Evolutionary conservation across 2,113 vertebrate species (phyloP).

Genomic region (Archilochus colubris): DNA sequence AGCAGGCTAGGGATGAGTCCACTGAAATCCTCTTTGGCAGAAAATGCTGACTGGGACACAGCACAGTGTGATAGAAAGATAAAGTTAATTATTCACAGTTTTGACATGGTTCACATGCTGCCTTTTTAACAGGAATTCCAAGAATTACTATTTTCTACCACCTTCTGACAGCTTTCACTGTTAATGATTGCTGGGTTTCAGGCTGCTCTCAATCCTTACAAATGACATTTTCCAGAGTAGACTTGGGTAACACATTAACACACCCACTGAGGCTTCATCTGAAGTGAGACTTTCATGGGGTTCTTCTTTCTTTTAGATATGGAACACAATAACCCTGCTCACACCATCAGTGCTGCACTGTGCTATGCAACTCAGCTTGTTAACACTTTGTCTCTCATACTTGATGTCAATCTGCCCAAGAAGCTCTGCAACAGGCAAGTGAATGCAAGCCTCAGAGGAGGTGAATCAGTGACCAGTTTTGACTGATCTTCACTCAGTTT

Average conservation of each 20-base stretch:
- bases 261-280: not conserved
- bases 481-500: not conserved
- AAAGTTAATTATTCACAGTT: slow-evolving; percentile 51
- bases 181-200: slow-evolving; percentile 12
- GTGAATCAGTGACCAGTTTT: not conserved
- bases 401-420: slow-evolving; percentile 94
- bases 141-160: slow-evolving; percentile 57
- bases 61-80: not conserved
- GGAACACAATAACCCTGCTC: slow-evolving; percentile 93
- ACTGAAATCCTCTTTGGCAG: not conserved
- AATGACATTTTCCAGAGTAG: slow-evolving; percentile 1
- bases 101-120: slow-evolving; percentile 22
- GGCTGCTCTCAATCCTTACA: not conserved
- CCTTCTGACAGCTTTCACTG: slow-evolving; percentile 43
- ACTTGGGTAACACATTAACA: not conserved
- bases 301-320: slow-evolving; percentile 79
- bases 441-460: not conserved
- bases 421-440: slow-evolving; percentile 95
- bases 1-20: not conserved
- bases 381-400: slow-evolving; percentile 93
- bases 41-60: not conserved
- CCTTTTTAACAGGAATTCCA: slow-evolving; percentile 18
- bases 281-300: not conserved
- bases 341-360: slow-evolving; percentile 95
- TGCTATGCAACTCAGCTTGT: slow-evolving; percentile 94